phyloP scores from a whole-genome alignment of 2,113 vertebrate genomes.

The Oreotrochilus melanogaster region DNA sequence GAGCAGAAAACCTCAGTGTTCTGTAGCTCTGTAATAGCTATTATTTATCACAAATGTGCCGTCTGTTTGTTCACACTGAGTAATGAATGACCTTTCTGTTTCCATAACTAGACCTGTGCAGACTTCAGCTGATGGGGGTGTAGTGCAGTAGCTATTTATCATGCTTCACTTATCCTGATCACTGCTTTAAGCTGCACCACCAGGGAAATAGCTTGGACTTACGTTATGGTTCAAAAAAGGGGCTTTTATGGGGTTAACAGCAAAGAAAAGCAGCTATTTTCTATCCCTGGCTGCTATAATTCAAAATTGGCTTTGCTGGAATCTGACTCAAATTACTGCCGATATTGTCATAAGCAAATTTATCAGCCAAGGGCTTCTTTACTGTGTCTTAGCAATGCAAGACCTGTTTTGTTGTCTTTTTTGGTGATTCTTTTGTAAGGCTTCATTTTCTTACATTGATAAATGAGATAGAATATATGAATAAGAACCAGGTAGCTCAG shows the following conservation, averaged over 20 bases:
- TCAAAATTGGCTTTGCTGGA: conserved; percentile 36
- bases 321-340: conserved; percentile 45
- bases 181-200: conserved; percentile 43
- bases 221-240: not conserved
- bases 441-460: conserved; percentile 33
- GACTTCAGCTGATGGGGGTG: conserved; percentile 55
- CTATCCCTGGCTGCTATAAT: not conserved
- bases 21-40: conserved; percentile 76
- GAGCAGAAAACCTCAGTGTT: conserved; percentile 70
- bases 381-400: conserved; percentile 9
- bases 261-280: conserved; percentile 26
- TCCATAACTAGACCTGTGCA: conserved; percentile 69
- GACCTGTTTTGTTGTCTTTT: not conserved
- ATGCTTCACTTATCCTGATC: conserved; percentile 80
- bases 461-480: conserved; percentile 22
- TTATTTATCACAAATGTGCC: conserved; percentile 83
- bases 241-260: conserved; percentile 51
- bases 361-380: conserved; percentile 30
- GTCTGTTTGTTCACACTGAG: conserved; percentile 77
- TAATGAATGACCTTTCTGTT: conserved; percentile 88
- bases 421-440: conserved; percentile 12
- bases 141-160: conserved; percentile 77
- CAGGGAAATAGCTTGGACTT: conserved; percentile 43
- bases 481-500: not conserved
- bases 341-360: conserved; percentile 52